These are phyloP conservation scores for western clawed frog (Xenopus tropicalis) DNA, from an alignment of 2,113 vertebrate species.

Conservation along the genomic window UCB_Xtro_10.0 CM004450.2:12798001-12798500, in stretches of 20 bases:
- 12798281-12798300: conserved; percentile 16
- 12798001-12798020: too few species aligned
- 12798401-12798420: conserved; percentile 7
- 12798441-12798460: not conserved
- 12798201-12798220: not conserved
- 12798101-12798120: too few species aligned
- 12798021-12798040: too few species aligned
- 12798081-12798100: too few species aligned
- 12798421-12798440: not conserved
- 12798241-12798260: conserved; percentile 1
- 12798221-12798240: conserved; percentile 23
- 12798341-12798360: conserved; percentile 7
- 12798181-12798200: not conserved
- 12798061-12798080: too few species aligned
- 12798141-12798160: too few species aligned
- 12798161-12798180: too few species aligned
- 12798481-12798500: conserved; percentile 21
- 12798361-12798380: not conserved
- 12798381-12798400: conserved; percentile 20
- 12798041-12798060: too few species aligned
- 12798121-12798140: too few species aligned
- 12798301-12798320: not conserved
- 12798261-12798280: conserved; percentile 2
- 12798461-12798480: not conserved
- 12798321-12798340: conserved; percentile 7